phyloP scores from a whole-genome alignment of 2,797 vertebrate species.

The Lagorchestes hirsutus region DNA sequence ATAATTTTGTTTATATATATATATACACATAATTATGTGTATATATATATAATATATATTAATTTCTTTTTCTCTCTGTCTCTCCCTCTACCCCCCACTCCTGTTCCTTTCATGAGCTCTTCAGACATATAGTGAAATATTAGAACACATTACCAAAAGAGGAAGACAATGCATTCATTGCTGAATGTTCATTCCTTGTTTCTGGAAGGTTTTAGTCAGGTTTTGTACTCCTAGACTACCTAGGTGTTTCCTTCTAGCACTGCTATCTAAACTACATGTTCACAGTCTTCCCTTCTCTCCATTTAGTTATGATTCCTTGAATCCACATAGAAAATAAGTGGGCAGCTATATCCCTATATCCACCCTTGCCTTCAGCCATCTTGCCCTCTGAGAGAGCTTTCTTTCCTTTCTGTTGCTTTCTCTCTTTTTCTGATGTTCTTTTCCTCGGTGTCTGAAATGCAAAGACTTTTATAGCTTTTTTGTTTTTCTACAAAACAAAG shows the following conservation, averaged over 20 bases:
- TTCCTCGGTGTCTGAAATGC: slow-evolving; percentile 23
- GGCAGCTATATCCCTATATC: too few species aligned
- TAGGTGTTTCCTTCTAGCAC: not conserved
- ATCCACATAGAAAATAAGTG: slow-evolving; percentile 3
- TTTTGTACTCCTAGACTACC: not conserved
- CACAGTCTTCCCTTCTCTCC: not conserved
- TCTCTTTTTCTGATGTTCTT: not conserved
- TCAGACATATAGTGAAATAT: not conserved
- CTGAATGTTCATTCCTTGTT: not conserved
- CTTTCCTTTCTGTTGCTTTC: not conserved
- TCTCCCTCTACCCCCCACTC: not conserved
- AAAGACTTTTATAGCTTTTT: not conserved
- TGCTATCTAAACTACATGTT: not conserved
- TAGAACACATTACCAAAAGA: not conserved
- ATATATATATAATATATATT: too few species aligned
- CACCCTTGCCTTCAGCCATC: not conserved
- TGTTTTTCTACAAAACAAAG: not conserved
- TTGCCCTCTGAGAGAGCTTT: not conserved
- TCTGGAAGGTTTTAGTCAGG: not conserved
- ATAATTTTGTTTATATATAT: too few species aligned
- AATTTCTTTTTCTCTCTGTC: not conserved
- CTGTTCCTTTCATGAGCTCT: not conserved
- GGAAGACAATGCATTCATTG: not conserved
- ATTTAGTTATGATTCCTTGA: not conserved
- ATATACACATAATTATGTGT: too few species aligned